A percentile compares a stretch with the other conserved stretches of the same genome.
Conservation (phyloP, 2,888 invertebrate species). For the Spilosoma lubricipeda region DNA sequence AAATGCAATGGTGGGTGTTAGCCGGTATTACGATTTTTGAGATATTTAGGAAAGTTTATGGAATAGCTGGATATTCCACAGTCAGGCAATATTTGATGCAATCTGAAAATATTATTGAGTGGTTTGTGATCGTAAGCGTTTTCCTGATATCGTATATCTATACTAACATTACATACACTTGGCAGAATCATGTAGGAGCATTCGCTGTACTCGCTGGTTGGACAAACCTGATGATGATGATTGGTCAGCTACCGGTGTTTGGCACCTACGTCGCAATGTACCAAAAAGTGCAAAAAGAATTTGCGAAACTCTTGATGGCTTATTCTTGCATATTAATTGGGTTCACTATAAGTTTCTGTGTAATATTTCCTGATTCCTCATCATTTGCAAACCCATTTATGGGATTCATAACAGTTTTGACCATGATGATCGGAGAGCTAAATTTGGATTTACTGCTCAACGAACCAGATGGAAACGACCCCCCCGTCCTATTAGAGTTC, state of each 20-base stretch:
- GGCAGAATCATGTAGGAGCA: slow-evolving; percentile 95
- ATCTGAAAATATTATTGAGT: slow-evolving; percentile 94
- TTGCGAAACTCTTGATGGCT: slow-evolving; percentile 93
- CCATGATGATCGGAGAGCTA: slow-evolving; percentile 96
- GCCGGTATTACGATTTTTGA: slow-evolving; percentile 93
- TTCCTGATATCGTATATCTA: slow-evolving; percentile 94
- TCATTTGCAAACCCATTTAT: slow-evolving; percentile 94
- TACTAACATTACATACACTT: slow-evolving; percentile 90
- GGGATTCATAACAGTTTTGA: slow-evolving; percentile 93
- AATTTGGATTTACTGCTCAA: slow-evolving; percentile 91
- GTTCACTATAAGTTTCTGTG: slow-evolving; percentile 95
- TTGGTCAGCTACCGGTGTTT: slow-evolving; percentile 94
- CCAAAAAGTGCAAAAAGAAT: slow-evolving; percentile 94
- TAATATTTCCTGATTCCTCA: slow-evolving; percentile 93
- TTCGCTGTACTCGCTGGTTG: slow-evolving; percentile 94
- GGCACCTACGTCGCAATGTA: slow-evolving; percentile 97
- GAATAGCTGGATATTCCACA: slow-evolving; percentile 93
- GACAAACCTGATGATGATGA: slow-evolving; percentile 96
- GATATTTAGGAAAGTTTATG: slow-evolving; percentile 92
- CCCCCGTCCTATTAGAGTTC: slow-evolving; percentile 91
- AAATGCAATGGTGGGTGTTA: slow-evolving; percentile 94
- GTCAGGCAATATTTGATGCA: slow-evolving; percentile 93
- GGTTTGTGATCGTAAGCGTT: slow-evolving; percentile 94
- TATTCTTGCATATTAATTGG: slow-evolving; percentile 94
- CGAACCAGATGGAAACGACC: slow-evolving; percentile 91